Percentiles rank a stretch among this genome's conserved stretches.
These are phyloP conservation scores for Corythoichthys intestinalis DNA, from an alignment of 2,113 vertebrate genomes.

Conservation along the genomic window DNA sequence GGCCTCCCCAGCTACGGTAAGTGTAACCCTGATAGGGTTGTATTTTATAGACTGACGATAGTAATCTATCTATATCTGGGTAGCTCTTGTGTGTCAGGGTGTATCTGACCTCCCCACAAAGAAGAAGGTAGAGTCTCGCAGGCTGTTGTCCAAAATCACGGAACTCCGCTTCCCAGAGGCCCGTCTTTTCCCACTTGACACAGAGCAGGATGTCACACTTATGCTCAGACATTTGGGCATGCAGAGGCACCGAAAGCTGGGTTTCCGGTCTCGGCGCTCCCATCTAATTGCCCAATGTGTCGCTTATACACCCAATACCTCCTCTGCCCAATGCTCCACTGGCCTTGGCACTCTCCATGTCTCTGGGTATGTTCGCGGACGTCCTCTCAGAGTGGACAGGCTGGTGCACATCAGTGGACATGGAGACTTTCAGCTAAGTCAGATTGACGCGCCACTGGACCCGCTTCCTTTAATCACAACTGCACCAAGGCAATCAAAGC, in stretches of 20 bases:
- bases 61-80: neutral
- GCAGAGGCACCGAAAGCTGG: constrained; percentile 84
- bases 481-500: constrained; percentile 58
- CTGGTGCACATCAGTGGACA: constrained; percentile 88
- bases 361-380: constrained; percentile 88
- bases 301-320: constrained; percentile 71
- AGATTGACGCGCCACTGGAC: constrained; percentile 84
- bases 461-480: constrained; percentile 78
- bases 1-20: constrained; percentile 90
- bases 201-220: constrained; percentile 79
- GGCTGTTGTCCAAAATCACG: constrained; percentile 76
- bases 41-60: constrained; percentile 2
- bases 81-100: constrained; percentile 85
- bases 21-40: constrained; percentile 5
- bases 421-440: constrained; percentile 91
- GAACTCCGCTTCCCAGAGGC: constrained; percentile 85
- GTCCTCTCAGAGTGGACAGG: constrained; percentile 78
- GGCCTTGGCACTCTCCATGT: constrained; percentile 83
- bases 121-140: constrained; percentile 81
- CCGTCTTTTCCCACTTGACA: constrained; percentile 80
- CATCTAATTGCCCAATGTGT: constrained; percentile 80
- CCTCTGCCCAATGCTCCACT: constrained; percentile 44
- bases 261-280: constrained; percentile 82
- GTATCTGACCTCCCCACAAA: constrained; percentile 77
- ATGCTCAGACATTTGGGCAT: constrained; percentile 83